Evolutionary conservation across 2,888 invertebrate species (phyloP), one percentile per base, ranked within the genome.

Genomic region (Apoderus coryli): DNA sequence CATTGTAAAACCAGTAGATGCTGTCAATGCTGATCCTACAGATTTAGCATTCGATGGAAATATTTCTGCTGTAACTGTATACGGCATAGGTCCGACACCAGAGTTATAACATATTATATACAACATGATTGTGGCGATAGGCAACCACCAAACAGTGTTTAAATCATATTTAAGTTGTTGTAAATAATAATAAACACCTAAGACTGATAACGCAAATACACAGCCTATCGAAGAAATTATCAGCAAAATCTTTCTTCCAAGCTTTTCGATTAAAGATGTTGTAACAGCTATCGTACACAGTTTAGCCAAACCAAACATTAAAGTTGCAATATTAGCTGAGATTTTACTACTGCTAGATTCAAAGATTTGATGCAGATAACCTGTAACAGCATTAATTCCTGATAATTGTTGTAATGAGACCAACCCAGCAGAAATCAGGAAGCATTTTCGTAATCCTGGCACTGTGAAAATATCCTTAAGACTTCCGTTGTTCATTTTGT

Each of bases 401-500:
- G 76, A 75, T 49, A 77, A 69, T 53, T 82, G 81, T 47, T 82
- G 81, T 55, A 80, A 77, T 48, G 81, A 69, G 76, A 88, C 81
- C 38, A 82, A 66, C 14, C 78, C 70, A 22, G 79, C 60, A 3
- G 72, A 70, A 32, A 78, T 73, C 28, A 75, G 53, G 34, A 86
- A 61, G 0, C 81, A 85, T 31, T 33, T 44, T 16, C 43, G 32
- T 10, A 36, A 31, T 22, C 30, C 28, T 12, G 16, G 31, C 7
- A 19, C 29, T 31, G 25, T 36, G 23, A 43, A 36, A 10, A 44
- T 11, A 4, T 34, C 33, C 2, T 31, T 25, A 12, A 37, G 12
- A 10, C 35, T 40, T 1, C 34, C 33, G 34, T 40, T 38, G 2
- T 29, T 26, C 4, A 16, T 9, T 11, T 29, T 32, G 10, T 34